Base-by-base conservation (phyloP, 2,888 invertebrate genomes). In the Scaptodrosophila latifasciaeformis region DNA sequence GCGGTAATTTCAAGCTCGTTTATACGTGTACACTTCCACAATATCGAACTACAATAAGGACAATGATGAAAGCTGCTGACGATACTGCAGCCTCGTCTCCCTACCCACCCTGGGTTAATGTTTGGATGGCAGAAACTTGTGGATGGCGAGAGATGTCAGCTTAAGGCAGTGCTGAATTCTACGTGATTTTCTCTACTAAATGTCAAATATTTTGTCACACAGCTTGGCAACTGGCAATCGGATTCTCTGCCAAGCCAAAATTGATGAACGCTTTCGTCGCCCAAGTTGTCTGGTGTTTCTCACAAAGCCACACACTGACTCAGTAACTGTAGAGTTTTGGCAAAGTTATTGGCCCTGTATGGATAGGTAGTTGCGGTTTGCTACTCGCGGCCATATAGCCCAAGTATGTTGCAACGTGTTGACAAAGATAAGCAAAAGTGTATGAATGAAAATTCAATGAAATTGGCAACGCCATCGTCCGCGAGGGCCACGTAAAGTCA, bases 151-250 rank as follows among this genome's bases (percentile, higher is more conserved):
- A n/a, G n/a, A n/a, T n/a, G n/a, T n/a, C n/a, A n/a, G n/a, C n/a
- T n/a, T n/a, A n/a, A n/a, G n/a, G n/a, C n/a, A n/a, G n/a, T n/a
- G 15, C 19, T 21, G 61, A 56, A 53, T 49, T 76, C 59, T 72
- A 70, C 77, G 72, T 76, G 72, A 63, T 62, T 66, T n/a, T n/a
- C n/a, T n/a, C 74, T 72, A 65, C 70, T 76, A 76, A 76, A 76
- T 76, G 72, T 76, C 72, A 72, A 72, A 72, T 70, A 72, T 72
- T 72, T 72, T 72, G 77, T 76, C 74, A 71, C 56, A 53, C 60
- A 31, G 34, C 4, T 5, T 24, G 24, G 24, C 24, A 24, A 24
- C 24, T 7, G 24, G 24, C 24, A 24, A 24, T 24, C 24, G 24
- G 24, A 24, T 24, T 24, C 2, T 35, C 15, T 17, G 18, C 10